Evolutionary conservation across 1,140 invertebrate genomes (phyloP), one percentile per base, ranked within the genome.

Genomic region (Rhagoletis zephyria): DNA sequence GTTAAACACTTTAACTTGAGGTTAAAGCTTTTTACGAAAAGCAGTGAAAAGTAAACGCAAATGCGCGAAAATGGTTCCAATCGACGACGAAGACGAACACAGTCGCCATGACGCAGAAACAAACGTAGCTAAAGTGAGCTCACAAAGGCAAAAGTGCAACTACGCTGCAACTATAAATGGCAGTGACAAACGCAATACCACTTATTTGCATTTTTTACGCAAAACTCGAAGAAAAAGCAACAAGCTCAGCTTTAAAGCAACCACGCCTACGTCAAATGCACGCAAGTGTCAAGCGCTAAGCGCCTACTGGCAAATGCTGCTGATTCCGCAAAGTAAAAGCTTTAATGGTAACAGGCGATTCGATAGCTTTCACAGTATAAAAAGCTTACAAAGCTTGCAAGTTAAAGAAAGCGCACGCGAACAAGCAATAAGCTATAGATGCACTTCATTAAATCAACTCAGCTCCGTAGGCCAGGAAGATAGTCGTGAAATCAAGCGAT

Each of bases 251-350:
- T 61, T 86, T 63, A 64, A 63, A 45, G 59, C 85, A 63, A 30
- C 59, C 16, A 12, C 40, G 61, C 85, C 85, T 86, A 87, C 87
- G 88, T 87, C 87, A 89, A 90, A 88, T 87, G 87, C 74, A 87
- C 88, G 89, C 67, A 51, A n/a, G 65, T 81, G 87, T 85, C 40
- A 63, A 88, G 19, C 48, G 85, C 16, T 87, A 85, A 87, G 56
- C 51, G 51, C 59, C 40, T 67, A 77, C 65, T 87, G 70, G 70
- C 64, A 89, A 86, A 87, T 88, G 87, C 9, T 81, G 48, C 74
- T 81, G 45, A 10, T 10, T 3, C 3, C 45, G n/a, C 74, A 2
- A 6, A 81, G 42, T 10, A 16, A n/a, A n/a, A 74, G 45, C 70
- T 74, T 1, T 14, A 6, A 12, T 1, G n/a, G 67, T 14, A 19